Evolutionary conservation across 2,888 invertebrate species (phyloP).

Genomic region (Rotaria macrura): DNA sequence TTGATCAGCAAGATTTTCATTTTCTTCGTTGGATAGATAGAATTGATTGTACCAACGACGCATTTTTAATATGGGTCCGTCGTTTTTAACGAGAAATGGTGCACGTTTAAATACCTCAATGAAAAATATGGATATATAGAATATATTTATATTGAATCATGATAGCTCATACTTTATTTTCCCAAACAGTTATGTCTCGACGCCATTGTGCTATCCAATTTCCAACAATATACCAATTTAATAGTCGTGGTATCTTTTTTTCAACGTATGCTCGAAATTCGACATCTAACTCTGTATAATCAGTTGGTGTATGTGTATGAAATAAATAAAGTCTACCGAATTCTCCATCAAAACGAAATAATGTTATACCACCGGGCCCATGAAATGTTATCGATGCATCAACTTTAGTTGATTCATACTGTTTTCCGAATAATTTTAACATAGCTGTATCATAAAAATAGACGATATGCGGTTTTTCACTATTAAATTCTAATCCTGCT

Average conservation of each 20-base stretch:
- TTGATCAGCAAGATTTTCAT: neutral
- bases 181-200: constrained; percentile 73
- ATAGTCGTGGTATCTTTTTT: neutral
- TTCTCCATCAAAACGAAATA: neutral
- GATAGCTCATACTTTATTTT: constrained; percentile 64
- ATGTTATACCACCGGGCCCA: neutral
- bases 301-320: constrained; percentile 3
- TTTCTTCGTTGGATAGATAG: constrained; percentile 58
- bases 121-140: too few relatives aligned
- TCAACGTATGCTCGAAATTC: neutral
- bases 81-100: constrained; percentile 53
- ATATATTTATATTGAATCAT: too few relatives aligned
- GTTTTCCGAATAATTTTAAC: neutral
- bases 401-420: neutral
- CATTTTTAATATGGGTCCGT: constrained; percentile 62
- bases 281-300: neutral
- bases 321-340: constrained; percentile 15
- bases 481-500: neutral
- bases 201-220: constrained; percentile 15
- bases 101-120: neutral
- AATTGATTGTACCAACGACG: constrained; percentile 75
- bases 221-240: constrained; percentile 20
- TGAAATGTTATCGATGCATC: neutral
- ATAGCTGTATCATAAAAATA: constrained; percentile 19
- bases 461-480: neutral